phyloP scores from a whole-genome alignment of 2,888 invertebrate genomes.

The Uropetala carovei region DNA sequence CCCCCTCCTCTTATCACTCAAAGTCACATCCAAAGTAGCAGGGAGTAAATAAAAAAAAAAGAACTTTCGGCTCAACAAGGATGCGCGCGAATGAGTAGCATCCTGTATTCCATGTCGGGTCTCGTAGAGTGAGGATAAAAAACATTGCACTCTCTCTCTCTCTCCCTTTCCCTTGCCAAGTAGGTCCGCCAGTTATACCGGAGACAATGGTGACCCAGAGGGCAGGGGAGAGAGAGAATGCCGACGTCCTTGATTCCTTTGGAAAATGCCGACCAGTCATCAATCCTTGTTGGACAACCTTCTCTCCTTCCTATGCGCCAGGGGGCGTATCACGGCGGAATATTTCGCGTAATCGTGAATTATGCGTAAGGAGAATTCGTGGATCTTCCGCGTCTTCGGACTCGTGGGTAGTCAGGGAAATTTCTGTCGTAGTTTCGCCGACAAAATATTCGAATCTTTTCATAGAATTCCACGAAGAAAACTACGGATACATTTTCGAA shows the following conservation, averaged over 20 bases:
- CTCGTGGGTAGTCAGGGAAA: not conserved
- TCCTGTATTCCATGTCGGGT: constrained; percentile 49
- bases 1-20: not conserved
- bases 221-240: constrained; percentile 15
- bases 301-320: no score
- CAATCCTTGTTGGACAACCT: not conserved
- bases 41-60: constrained; percentile 19
- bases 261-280: constrained; percentile 24
- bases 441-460: not conserved
- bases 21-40: not conserved
- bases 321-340: not conserved
- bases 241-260: constrained; percentile 23
- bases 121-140: constrained; percentile 4
- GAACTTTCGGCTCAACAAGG: constrained; percentile 44
- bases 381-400: not conserved
- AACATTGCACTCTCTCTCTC: not conserved
- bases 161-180: not conserved
- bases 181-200: not conserved
- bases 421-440: not conserved
- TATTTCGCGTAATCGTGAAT: not conserved
- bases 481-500: not conserved
- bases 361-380: not conserved
- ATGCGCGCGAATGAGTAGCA: constrained; percentile 61
- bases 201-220: constrained; percentile 32
- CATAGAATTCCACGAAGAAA: not conserved